phyloP scores from a whole-genome alignment of 2,888 invertebrate genomes.

The Lottia gigantea region DNA sequence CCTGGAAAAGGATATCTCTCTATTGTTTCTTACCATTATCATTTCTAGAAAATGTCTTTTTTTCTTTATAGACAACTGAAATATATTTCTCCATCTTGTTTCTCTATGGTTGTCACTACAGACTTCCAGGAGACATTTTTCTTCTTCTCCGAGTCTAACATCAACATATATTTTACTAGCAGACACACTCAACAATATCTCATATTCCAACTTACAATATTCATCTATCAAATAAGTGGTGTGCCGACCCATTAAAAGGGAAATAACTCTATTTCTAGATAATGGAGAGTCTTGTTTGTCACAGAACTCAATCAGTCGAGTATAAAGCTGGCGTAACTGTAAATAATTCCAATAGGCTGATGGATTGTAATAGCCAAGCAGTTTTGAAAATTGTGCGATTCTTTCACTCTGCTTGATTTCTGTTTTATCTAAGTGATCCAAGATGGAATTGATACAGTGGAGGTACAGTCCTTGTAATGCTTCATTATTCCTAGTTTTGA shows the following conservation, averaged over 20 bases:
- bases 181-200: constrained; percentile 4
- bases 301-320: constrained; percentile 43
- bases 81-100: constrained; percentile 50
- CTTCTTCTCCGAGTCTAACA: constrained; percentile 37
- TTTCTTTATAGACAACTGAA: constrained; percentile 25
- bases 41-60: constrained; percentile 54
- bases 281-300: constrained; percentile 28
- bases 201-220: constrained; percentile 40
- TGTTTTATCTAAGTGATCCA: constrained; percentile 35
- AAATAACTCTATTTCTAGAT: constrained; percentile 41
- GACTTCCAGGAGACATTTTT: constrained; percentile 43
- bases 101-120: constrained; percentile 37
- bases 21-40: constrained; percentile 45
- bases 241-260: constrained; percentile 46
- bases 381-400: constrained; percentile 35
- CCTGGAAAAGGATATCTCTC: too few species aligned
- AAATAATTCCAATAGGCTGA: constrained; percentile 45
- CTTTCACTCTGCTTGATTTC: constrained; percentile 1
- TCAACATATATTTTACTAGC: constrained; percentile 10
- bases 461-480: constrained; percentile 47
- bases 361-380: constrained; percentile 50
- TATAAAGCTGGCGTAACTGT: constrained; percentile 45
- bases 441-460: constrained; percentile 40
- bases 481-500: constrained; percentile 37
- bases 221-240: constrained; percentile 48